Evolutionary conservation across 2,797 vertebrate genomes (phyloP).

Genomic region (Salarias fasciatus): DNA sequence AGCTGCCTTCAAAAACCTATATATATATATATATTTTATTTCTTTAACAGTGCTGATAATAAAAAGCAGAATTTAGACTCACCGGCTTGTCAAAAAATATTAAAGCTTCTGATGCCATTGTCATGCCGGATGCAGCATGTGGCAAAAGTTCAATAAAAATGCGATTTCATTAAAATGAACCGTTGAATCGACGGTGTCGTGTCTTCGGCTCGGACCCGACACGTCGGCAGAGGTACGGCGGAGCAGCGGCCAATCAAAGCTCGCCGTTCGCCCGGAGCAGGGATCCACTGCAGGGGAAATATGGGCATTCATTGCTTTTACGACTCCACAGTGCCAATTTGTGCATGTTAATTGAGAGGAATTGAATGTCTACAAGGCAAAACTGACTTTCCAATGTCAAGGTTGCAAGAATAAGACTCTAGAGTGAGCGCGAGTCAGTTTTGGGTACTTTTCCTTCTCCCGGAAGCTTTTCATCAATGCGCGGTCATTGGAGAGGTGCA

Average conservation of each 20-base stretch:
- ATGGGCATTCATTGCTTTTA: slow-evolving; percentile 47
- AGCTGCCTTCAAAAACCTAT: slow-evolving; percentile 33
- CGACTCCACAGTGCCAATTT: slow-evolving; percentile 34
- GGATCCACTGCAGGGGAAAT: slow-evolving; percentile 37
- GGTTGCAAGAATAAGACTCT: slow-evolving; percentile 11
- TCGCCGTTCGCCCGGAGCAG: slow-evolving; percentile 43
- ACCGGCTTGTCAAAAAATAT: slow-evolving; percentile 18
- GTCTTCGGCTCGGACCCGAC: slow-evolving; percentile 32
- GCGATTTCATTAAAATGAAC: slow-evolving; percentile 47
- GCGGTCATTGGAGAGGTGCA: slow-evolving; percentile 19
- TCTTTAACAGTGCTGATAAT: slow-evolving; percentile 15
- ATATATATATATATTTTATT: no score
- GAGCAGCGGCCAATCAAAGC: slow-evolving; percentile 43
- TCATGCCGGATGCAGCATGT: not conserved
- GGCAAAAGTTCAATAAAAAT: slow-evolving; percentile 43
- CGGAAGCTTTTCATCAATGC: slow-evolving; percentile 1
- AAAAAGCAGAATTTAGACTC: slow-evolving; percentile 22
- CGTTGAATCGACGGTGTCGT: slow-evolving; percentile 48
- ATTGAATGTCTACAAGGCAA: slow-evolving; percentile 37
- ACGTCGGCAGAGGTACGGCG: not conserved
- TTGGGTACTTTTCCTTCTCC: not conserved
- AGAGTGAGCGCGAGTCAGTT: slow-evolving; percentile 18
- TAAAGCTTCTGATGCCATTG: slow-evolving; percentile 9
- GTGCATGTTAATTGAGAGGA: slow-evolving; percentile 49
- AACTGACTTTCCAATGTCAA: slow-evolving; percentile 37